A percentile compares a stretch with the other conserved stretches of the same genome.
Evolutionary conservation across 1,140 invertebrate species (phyloP).

Genomic region (Pinna nobilis): DNA sequence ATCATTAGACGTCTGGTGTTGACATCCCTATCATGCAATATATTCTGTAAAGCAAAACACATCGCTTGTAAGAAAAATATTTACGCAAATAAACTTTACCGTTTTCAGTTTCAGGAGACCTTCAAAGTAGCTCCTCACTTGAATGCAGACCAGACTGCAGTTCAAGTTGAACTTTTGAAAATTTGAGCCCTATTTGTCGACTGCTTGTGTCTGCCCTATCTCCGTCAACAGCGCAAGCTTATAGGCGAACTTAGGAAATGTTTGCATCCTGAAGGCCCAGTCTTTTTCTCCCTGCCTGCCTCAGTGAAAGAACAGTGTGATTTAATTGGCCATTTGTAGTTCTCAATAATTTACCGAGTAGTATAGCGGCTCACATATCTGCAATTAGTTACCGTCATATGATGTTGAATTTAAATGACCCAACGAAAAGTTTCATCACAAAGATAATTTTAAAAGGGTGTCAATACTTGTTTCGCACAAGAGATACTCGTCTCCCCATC

Average conservation of each 20-base stretch:
- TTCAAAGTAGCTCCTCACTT: not conserved
- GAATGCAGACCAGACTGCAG: not conserved
- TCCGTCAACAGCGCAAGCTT: not conserved
- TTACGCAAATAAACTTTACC: constrained; percentile 38
- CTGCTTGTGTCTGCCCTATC: constrained; percentile 3
- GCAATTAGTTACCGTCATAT: too few species aligned
- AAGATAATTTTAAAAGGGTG: too few species aligned
- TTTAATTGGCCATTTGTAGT: too few species aligned
- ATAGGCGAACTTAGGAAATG: constrained; percentile 3
- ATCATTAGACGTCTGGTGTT: not conserved
- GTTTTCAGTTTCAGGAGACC: constrained; percentile 34
- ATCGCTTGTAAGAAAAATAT: constrained; percentile 21
- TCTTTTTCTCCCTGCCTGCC: too few species aligned
- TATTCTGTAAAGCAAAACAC: constrained; percentile 13
- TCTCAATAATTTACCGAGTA: too few species aligned
- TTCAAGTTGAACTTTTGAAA: not conserved
- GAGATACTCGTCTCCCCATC: too few species aligned
- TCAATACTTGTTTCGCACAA: too few species aligned
- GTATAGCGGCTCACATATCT: too few species aligned
- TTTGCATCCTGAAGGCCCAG: too few species aligned
- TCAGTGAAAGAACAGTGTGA: too few species aligned
- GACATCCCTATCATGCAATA: not conserved
- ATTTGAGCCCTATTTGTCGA: not conserved
- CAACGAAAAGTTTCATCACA: too few species aligned
- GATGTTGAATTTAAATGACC: too few species aligned